Percentiles rank a stretch among this genome's conserved stretches.
phyloP scores from a whole-genome alignment of 92 coral and sea anemone genomes.

The Zoanthus gigantus region DNA sequence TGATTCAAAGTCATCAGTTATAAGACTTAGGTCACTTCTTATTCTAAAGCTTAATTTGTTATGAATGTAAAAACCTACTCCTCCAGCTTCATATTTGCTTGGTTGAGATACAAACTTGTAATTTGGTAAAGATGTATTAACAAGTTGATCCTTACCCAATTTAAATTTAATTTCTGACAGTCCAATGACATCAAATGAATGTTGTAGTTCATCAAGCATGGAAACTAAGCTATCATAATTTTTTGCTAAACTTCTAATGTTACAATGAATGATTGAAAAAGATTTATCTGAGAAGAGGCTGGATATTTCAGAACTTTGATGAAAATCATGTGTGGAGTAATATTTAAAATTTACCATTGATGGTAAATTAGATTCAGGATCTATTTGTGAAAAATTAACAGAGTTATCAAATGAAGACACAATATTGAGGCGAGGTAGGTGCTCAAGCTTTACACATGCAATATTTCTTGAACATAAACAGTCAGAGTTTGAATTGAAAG shows the following conservation, averaged over 20 bases:
- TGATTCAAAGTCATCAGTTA: slow-evolving; percentile 23
- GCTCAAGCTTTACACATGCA: slow-evolving; percentile 23
- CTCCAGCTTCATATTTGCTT: slow-evolving; percentile 26
- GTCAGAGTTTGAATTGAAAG: slow-evolving; percentile 20
- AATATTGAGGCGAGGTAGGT: slow-evolving; percentile 21
- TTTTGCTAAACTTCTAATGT: slow-evolving; percentile 56
- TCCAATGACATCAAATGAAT: slow-evolving; percentile 59
- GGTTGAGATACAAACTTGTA: slow-evolving; percentile 20
- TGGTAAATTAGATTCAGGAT: slow-evolving; percentile 19
- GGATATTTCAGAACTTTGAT: slow-evolving; percentile 40
- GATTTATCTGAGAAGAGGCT: slow-evolving; percentile 46
- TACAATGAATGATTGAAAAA: slow-evolving; percentile 57
- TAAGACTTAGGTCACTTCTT: slow-evolving; percentile 24
- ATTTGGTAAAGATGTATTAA: slow-evolving; percentile 8
- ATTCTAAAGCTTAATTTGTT: slow-evolving; percentile 19
- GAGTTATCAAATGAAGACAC: slow-evolving; percentile 18
- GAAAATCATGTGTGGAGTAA: slow-evolving; percentile 45
- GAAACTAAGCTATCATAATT: slow-evolving; percentile 53
- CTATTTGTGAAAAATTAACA: slow-evolving; percentile 16
- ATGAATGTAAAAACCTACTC: slow-evolving; percentile 21
- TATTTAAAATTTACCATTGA: slow-evolving; percentile 40
- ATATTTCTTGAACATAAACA: slow-evolving; percentile 25
- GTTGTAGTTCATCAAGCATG: slow-evolving; percentile 47
- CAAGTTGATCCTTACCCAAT: neutral
- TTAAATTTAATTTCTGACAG: slow-evolving; percentile 41